Evolutionary conservation across 2,797 vertebrate genomes (phyloP).

Genomic region (Vipera latastei): DNA sequence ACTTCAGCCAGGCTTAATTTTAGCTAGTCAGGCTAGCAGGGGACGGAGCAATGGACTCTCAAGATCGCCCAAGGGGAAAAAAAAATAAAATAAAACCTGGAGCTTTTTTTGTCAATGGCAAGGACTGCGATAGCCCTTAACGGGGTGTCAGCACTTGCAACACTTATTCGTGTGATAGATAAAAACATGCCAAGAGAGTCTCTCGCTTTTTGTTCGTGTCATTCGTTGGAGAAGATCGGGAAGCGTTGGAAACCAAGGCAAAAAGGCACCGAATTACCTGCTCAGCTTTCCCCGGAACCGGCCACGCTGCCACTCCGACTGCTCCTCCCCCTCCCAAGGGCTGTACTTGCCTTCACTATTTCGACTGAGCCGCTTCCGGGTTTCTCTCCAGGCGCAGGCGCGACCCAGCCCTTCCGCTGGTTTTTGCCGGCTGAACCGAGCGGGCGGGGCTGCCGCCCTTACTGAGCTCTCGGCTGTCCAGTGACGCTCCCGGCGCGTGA

Average conservation of each 20-base stretch:
- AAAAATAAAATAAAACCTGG: background rate
- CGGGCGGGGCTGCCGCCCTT: background rate
- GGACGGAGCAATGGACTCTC: background rate
- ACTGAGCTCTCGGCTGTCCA: background rate
- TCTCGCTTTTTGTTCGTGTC: too few relatives aligned
- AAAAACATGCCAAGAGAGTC: too few relatives aligned
- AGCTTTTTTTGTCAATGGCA: background rate
- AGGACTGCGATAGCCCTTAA: too few relatives aligned
- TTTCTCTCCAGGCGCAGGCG: constrained; percentile 3
- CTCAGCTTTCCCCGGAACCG: background rate
- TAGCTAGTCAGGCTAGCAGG: background rate
- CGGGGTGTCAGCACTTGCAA: background rate
- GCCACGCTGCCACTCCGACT: background rate
- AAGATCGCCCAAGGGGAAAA: background rate
- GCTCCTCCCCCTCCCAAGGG: too few relatives aligned
- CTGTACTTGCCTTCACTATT: background rate
- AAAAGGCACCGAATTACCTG: background rate
- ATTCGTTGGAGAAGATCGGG: background rate
- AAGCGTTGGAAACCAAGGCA: background rate
- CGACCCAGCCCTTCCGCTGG: background rate
- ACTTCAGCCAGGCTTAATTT: background rate
- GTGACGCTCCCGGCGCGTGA: background rate
- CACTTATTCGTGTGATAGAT: background rate
- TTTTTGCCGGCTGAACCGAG: background rate
- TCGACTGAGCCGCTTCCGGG: constrained; percentile 18